Evolutionary conservation across 2,113 vertebrate species (phyloP), one percentile per base, ranked within the genome.

Genomic region (Ceratotherium simum): DNA sequence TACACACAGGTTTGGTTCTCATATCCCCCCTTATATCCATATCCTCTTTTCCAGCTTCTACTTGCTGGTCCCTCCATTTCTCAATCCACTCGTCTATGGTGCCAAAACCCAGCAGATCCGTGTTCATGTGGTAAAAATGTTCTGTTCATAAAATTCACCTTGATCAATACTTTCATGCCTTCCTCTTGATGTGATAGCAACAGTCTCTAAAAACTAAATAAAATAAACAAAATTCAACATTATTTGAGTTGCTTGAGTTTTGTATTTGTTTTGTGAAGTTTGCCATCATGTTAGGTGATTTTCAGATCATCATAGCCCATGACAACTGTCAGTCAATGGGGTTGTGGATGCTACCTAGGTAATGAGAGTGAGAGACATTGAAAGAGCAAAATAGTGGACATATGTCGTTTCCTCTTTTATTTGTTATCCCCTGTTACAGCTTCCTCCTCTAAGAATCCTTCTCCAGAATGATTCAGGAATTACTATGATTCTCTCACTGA

Each of bases 1-100:
- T 25, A 90, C 91, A 29, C 87, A 91, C 3, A 69, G 81, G 8
- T 97, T 97, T 87, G 67, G 81, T 25, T 72, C 89, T 58, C 64
- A 67, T 4, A 83, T 95, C 7, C 90, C 85, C 2, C 48, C 72
- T n/a, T 90, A 79, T 27, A 86, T 95, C 10, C 91, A 96, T 14
- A 93, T 87, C 5, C 67, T 93, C 11, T 85, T 95, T 51, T 73
- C 73, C 17, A 91, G 73, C 58, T 21, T 85, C 13, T 93, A 93
- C 17, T 33, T 95, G 2, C 13, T 95, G 31, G 31, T 95, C 3
- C 96, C 90, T n/a, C 73, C 90, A 8, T 92, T 90, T 78, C 48
- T 95, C 39, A 94, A 54, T 54, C 51, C 51, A 54, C 51, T 54
- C 14, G 51, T 54, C 51, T 54, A 54, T 54, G 51, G 51, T 54